Conservation (phyloP, 2,113 vertebrate species). For the Cyanoramphus novaezelandiae region DNA sequence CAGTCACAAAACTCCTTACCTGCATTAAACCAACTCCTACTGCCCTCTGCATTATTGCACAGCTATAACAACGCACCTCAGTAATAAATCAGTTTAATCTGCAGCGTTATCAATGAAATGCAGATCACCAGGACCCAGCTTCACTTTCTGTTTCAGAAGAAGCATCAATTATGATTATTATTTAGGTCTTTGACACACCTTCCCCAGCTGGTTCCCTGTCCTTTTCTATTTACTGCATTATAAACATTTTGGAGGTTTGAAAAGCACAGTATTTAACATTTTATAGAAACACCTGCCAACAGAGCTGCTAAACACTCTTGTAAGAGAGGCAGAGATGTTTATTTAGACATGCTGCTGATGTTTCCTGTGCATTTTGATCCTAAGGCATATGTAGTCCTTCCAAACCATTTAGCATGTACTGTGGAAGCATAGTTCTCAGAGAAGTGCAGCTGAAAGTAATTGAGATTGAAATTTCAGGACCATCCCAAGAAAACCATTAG, state of each 20-base stretch:
- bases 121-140: not conserved
- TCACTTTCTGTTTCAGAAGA: not conserved
- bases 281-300: constrained; percentile 67
- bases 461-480: constrained; percentile 30
- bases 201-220: not conserved
- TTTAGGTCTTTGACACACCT: not conserved
- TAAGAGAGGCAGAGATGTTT: constrained; percentile 55
- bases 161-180: not conserved
- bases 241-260: constrained; percentile 39
- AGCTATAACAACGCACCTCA: not conserved
- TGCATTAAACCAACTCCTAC: not conserved
- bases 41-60: not conserved
- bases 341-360: constrained; percentile 55
- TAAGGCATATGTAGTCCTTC: constrained; percentile 63
- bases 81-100: not conserved
- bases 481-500: not conserved
- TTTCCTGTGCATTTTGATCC: constrained; percentile 58
- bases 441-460: constrained; percentile 26
- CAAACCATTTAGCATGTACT: constrained; percentile 58
- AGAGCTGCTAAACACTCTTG: constrained; percentile 44
- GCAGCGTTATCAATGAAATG: not conserved
- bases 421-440: not conserved
- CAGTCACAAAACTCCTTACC: not conserved
- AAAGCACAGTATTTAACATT: constrained; percentile 62
- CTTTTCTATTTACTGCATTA: not conserved